These are phyloP conservation scores for Dinothrombium tinctorium DNA, from an alignment of 1,140 invertebrate species.

Conservation along the genomic window DNA sequence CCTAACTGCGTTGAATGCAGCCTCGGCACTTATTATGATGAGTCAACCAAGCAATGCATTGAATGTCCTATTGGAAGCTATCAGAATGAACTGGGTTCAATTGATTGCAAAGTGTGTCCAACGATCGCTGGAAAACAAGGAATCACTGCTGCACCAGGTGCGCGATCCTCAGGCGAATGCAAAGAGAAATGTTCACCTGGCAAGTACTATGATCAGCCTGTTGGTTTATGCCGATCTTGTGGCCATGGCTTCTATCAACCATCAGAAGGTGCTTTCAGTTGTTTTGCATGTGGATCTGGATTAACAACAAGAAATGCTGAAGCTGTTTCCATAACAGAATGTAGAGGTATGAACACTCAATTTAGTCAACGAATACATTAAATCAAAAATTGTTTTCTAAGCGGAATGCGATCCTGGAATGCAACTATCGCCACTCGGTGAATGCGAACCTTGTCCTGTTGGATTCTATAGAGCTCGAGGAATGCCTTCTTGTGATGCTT, in stretches of 20 bases:
- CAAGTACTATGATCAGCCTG: constrained; percentile 64
- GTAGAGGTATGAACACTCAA: constrained; percentile 18
- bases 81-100: constrained; percentile 73
- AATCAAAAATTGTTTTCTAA: no score
- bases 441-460: constrained; percentile 69
- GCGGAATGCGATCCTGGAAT: constrained; percentile 53
- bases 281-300: constrained; percentile 63
- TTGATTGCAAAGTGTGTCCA: constrained; percentile 64
- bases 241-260: constrained; percentile 85
- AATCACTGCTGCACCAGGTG: constrained; percentile 59
- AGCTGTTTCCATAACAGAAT: constrained; percentile 41
- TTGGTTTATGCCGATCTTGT: constrained; percentile 61
- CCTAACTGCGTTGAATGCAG: constrained; percentile 63
- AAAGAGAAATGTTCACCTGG: constrained; percentile 76
- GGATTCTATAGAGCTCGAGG: constrained; percentile 73
- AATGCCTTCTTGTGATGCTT: constrained; percentile 58
- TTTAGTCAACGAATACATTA: no score
- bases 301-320: constrained; percentile 77
- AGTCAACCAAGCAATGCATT: constrained; percentile 40
- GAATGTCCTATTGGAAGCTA: constrained; percentile 71
- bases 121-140: constrained; percentile 57
- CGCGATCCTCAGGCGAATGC: constrained; percentile 62
- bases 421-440: constrained; percentile 61
- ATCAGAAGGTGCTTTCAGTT: constrained; percentile 67
- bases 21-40: constrained; percentile 59